These are phyloP conservation scores for Neoascia interrupta DNA, from an alignment of 2,888 invertebrate genomes.

Conservation along the genomic window DNA sequence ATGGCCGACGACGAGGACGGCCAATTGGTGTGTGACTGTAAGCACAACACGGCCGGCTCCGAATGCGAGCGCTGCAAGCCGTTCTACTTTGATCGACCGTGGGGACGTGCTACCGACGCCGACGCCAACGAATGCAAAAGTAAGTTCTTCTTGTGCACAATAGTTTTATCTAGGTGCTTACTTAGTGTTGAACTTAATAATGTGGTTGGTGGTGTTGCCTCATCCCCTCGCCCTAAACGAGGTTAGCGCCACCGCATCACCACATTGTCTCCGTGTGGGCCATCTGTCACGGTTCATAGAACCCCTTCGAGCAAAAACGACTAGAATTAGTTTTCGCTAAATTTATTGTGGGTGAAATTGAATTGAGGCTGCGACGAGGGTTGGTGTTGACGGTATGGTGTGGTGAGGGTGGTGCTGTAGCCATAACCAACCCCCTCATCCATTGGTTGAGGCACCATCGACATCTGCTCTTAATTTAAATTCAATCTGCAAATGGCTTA, in stretches of 20 bases:
- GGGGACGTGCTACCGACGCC: slow-evolving; percentile 97
- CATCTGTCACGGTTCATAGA: slow-evolving; percentile 49
- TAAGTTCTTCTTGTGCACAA: slow-evolving; percentile 82
- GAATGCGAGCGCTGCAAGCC: slow-evolving; percentile 99
- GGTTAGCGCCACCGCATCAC: slow-evolving; percentile 43
- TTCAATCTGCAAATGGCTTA: slow-evolving; percentile 70
- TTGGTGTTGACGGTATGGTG: slow-evolving; percentile 11
- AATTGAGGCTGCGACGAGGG: slow-evolving; percentile 47
- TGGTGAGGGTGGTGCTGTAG: not conserved
- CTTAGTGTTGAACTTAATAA: not conserved
- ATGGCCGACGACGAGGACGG: slow-evolving; percentile 85
- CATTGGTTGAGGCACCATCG: too few relatives aligned
- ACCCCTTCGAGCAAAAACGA: slow-evolving; percentile 35
- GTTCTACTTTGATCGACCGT: slow-evolving; percentile 99
- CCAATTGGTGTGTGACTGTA: slow-evolving; percentile 95
- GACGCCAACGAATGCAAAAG: slow-evolving; percentile 99
- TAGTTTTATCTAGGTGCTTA: too few relatives aligned
- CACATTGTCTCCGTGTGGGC: slow-evolving; percentile 50
- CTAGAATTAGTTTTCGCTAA: slow-evolving; percentile 63
- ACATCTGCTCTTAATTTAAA: slow-evolving; percentile 69
- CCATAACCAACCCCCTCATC: not conserved
- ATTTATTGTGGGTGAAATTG: slow-evolving; percentile 67
- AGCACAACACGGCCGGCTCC: slow-evolving; percentile 98
- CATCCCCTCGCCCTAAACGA: slow-evolving; percentile 15
- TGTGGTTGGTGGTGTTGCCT: not conserved